Evolutionary conservation across 1,140 invertebrate genomes (phyloP).

Genomic region (Coenobita brevimanus): DNA sequence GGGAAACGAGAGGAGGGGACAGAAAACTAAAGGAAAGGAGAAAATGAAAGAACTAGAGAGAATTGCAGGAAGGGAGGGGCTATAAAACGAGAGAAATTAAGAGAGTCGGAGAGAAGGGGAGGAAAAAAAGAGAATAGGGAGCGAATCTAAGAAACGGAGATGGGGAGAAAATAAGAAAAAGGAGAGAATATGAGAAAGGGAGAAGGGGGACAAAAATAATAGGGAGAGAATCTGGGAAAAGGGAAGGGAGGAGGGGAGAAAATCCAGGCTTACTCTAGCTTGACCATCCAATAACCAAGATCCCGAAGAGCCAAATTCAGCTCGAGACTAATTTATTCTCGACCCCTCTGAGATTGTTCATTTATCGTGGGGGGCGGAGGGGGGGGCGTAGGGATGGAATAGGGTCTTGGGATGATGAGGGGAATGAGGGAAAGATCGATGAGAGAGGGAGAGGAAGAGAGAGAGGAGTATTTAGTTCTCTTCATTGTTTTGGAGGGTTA

Average conservation of each 20-base stretch:
- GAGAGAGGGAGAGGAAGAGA: neutral
- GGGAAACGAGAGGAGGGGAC: too few relatives aligned
- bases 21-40: too few relatives aligned
- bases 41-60: too few relatives aligned
- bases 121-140: neutral
- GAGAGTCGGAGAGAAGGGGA: neutral
- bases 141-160: neutral
- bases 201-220: neutral
- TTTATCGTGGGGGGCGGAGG: neutral
- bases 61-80: too few relatives aligned
- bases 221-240: neutral
- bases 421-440: neutral
- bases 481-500: too few relatives aligned
- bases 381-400: neutral
- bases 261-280: neutral
- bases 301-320: constrained; percentile 19
- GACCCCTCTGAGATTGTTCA: constrained; percentile 20
- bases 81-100: too few relatives aligned
- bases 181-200: neutral
- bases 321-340: neutral
- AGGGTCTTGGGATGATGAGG: neutral
- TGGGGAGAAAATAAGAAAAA: neutral
- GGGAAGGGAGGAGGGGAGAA: constrained; percentile 1
- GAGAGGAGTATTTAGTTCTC: neutral
- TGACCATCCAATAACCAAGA: constrained; percentile 40